Conservation (phyloP, 2,888 invertebrate genomes). For the Chrysina gloriosa region DNA sequence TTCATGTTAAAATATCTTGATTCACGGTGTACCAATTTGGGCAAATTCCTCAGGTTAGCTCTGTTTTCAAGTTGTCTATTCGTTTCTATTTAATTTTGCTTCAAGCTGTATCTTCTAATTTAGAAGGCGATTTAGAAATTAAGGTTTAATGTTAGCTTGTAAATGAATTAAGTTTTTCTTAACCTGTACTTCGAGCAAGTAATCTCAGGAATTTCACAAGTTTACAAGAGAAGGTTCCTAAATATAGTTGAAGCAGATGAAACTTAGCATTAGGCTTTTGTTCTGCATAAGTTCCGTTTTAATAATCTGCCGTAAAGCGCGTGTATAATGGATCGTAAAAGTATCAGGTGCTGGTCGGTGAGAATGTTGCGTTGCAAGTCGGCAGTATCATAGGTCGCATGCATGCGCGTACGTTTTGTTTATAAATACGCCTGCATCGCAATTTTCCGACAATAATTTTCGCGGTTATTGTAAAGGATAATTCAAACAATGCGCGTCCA, state of each 20-base stretch:
- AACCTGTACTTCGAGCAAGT: neutral
- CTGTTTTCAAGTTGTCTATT: too few relatives aligned
- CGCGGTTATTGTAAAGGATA: conserved; percentile 8
- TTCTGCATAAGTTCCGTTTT: conserved; percentile 8
- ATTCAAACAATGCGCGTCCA: conserved; percentile 8
- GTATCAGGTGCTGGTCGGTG: conserved; percentile 7
- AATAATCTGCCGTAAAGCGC: conserved; percentile 12
- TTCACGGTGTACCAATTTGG: too few relatives aligned
- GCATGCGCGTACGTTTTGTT: neutral
- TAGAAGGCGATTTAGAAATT: too few relatives aligned
- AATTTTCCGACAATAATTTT: conserved; percentile 24
- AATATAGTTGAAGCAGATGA: conserved; percentile 1
- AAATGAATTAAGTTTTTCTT: neutral
- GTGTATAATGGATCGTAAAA: conserved; percentile 21
- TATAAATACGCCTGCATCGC: conserved; percentile 12
- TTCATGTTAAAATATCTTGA: too few relatives aligned
- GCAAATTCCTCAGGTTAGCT: too few relatives aligned
- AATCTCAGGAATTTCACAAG: neutral
- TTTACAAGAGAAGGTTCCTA: neutral
- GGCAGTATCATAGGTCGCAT: neutral
- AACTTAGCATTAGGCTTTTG: conserved; percentile 3
- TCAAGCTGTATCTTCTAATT: too few relatives aligned
- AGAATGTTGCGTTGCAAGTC: conserved; percentile 7
- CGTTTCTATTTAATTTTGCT: too few relatives aligned
- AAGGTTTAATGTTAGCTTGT: neutral